Base-by-base conservation (phyloP, 2,888 invertebrate species). In the Dicycla oo region DNA sequence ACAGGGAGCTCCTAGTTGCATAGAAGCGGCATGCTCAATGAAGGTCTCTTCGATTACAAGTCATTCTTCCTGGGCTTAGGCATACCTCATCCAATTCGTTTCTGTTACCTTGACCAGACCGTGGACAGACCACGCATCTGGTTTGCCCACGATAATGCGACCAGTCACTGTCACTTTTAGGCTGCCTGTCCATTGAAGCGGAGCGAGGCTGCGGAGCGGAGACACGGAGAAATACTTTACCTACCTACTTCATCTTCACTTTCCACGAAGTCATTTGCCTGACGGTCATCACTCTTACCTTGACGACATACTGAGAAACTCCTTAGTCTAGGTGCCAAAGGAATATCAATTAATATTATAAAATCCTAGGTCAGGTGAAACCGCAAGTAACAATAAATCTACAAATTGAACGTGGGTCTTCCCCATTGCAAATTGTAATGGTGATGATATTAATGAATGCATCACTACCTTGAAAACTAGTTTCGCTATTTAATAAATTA, bases 331-430 rank as follows among this genome's bases (percentile, higher is more conserved):
- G 30, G 11, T 43, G 68, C 43, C 43, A 54, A 26, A 68, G 11
- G 13, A 47, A 34, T 67, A 73, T 43, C 30, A 58, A 60, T 60
- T 40, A 30, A 53, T n/a, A 15, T 63, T 8, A 61, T 61, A 13
- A 26, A 45, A 49, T 30, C 49, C 26, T 30, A 49, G 68, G 74
- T 74, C 34, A 61, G 20, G 13, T 18, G 5, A 40, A 61, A 47
- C 67, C 30, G 7, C 72, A 64, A 26, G 2, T 20, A 15, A 45
- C 18, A 51, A 10, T 18, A 68, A 23, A 23, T 54, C 13, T 43
- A 23, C 5, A 67, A 68, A 56, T 34, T 68, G 60, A 26, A 20
- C 11, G n/a, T 26, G 69, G 74, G 74, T 57, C 43, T 74, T 75
- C 30, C 69, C 61, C 54, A 51, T 18, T 43, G 18, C 18, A 3